Evolutionary conservation across 2,113 vertebrate genomes (phyloP), one percentile per base, ranked within the genome.

Genomic region (Corvus moneduloides): DNA sequence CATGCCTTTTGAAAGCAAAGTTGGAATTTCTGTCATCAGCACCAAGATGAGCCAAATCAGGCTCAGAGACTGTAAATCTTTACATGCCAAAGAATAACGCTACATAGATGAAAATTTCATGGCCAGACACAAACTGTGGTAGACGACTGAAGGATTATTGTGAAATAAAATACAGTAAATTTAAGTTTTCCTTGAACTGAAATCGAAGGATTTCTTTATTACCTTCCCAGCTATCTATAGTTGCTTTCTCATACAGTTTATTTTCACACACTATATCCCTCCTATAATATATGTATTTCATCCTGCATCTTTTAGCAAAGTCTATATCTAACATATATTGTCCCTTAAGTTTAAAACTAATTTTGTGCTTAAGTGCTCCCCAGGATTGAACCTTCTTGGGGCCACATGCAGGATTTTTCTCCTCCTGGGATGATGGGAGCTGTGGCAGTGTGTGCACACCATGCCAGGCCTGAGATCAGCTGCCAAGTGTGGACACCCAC

Each of bases 1-100:
- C 90, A 74, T 35, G 73, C 72, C 68, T 61, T 92, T 49, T 2
- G 7, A 84, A 51, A 87, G 48, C n/a, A 84, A 86, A 96, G 91
- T 26, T 64, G 68, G 61, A 44, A 81, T 94, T 96, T 95, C 69
- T 90, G 90, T 93, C 88, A 75, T 80, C 83, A 71, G 9, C 2
- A 8, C 74, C 64, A 78, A 72, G 88, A 72, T 28, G 79, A 92
- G 68, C 52, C 73, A 94, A 94, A 88, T 68, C 68, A 87, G 69
- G 37, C 49, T 61, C 56, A 78, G 59, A 85, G 72, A 43, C 1
- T 68, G 56, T 75, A 90, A 89, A 93, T 81, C 73, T 68, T 84
- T 35, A 78, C 0, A 0, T 90, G 89, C 64, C 73, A 77, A 84
- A 83, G 62, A 79, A n/a, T 52, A 81, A 83, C 28, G 61, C 28